Conservation (phyloP, 2,888 invertebrate species). For the Megaustenia siamemsis region DNA sequence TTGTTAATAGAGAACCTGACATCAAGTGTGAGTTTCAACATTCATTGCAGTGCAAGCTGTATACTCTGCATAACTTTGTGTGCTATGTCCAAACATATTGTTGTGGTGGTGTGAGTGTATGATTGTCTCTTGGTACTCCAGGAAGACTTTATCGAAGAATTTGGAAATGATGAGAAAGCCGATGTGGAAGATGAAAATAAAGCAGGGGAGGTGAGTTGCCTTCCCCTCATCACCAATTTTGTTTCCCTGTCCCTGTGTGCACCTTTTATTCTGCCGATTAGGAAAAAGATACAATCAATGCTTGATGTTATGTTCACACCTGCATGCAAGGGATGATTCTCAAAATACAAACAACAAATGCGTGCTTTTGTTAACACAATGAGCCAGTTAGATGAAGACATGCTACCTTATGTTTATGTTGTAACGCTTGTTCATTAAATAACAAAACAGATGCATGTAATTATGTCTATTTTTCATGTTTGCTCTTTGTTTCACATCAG, state of each 20-base stretch:
- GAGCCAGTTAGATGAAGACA: neutral
- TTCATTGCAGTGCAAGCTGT: no score
- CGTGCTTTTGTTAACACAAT: neutral
- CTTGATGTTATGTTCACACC: neutral
- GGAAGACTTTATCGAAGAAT: conserved; percentile 37
- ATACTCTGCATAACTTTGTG: no score
- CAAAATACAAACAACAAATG: neutral
- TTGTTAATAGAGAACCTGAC: no score
- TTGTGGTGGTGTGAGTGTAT: conserved; percentile 17
- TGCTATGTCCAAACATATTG: no score
- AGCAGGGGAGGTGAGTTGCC: conserved; percentile 52
- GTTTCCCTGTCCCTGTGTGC: neutral
- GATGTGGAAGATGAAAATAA: conserved; percentile 43
- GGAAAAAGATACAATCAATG: neutral
- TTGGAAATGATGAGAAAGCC: conserved; percentile 47
- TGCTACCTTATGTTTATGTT: neutral
- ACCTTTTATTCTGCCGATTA: neutral
- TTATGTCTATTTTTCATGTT: no score
- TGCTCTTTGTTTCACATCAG: no score
- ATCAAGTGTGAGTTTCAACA: no score
- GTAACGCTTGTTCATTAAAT: neutral
- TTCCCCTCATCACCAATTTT: conserved; percentile 19
- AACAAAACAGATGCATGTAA: neutral
- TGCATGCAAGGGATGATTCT: neutral
- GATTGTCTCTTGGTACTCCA: conserved; percentile 45